A percentile compares a stretch with the other conserved stretches of the same genome.
These are phyloP conservation scores for Grapholita molesta DNA, from an alignment of 1,140 invertebrate species.

Conservation along the genomic window DNA sequence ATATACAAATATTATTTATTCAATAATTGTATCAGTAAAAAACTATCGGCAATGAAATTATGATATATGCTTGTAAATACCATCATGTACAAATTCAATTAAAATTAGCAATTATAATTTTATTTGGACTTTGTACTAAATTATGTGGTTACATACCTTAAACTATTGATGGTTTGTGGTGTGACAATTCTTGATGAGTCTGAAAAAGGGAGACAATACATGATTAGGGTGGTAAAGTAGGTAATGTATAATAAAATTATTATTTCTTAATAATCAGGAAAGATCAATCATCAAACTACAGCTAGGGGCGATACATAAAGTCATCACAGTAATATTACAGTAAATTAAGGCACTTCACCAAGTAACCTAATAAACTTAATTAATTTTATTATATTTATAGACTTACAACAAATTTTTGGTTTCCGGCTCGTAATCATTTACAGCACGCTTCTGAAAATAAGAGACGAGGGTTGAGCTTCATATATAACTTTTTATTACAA, in stretches of 20 bases:
- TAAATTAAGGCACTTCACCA: no score
- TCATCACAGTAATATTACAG: neutral
- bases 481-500: no score
- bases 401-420: no score
- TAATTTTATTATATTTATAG: no score
- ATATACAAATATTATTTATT: no score
- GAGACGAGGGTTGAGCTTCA: no score
- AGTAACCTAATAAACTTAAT: no score
- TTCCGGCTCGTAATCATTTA: no score
- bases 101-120: no score
- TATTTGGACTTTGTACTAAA: no score
- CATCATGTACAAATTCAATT: constrained; percentile 30
- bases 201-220: neutral
- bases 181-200: neutral
- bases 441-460: no score
- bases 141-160: neutral
- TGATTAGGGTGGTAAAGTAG: neutral
- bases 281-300: neutral
- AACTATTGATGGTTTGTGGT: neutral
- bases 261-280: neutral
- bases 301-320: neutral
- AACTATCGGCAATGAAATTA: constrained; percentile 46
- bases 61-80: constrained; percentile 60
- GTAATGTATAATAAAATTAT: neutral
- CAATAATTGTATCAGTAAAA: constrained; percentile 35